Evolutionary conservation across 2,113 vertebrate species (phyloP).

Genomic region (Spermophilus dauricus): DNA sequence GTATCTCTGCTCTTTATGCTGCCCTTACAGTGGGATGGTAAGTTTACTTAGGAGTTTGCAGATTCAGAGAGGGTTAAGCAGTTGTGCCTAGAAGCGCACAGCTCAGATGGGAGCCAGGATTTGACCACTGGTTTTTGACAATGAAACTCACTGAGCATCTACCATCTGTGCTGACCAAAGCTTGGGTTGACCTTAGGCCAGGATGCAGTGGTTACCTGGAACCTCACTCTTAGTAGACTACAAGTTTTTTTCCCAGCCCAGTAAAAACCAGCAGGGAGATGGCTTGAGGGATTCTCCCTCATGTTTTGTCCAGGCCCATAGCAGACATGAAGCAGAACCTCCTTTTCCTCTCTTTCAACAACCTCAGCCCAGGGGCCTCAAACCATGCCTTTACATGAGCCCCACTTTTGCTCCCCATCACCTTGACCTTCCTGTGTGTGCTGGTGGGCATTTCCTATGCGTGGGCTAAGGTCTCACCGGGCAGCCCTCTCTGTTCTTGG

Average conservation of each 20-base stretch:
- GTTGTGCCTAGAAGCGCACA: neutral
- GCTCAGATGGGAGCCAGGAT: neutral
- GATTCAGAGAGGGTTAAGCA: neutral
- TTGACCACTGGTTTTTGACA: neutral
- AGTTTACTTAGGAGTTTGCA: neutral
- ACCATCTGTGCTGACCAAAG: neutral
- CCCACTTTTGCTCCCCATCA: neutral
- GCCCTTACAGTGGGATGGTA: neutral
- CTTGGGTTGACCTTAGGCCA: neutral
- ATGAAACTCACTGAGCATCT: neutral
- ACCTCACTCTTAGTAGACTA: rapidly evolving
- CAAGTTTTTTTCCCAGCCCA: neutral
- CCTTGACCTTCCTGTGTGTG: neutral
- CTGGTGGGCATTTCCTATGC: neutral
- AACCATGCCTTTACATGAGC: neutral
- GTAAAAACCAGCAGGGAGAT: neutral
- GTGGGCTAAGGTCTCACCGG: neutral
- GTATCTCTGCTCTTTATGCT: rapidly evolving
- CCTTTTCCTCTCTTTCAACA: neutral
- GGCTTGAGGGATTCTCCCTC: neutral
- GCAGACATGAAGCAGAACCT: neutral
- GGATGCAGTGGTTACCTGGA: neutral
- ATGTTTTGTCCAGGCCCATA: neutral
- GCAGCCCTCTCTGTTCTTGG: neutral
- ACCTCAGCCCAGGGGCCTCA: neutral